Evolutionary conservation across 2,888 invertebrate genomes (phyloP), one percentile per base, ranked within the genome.

Genomic region (Eremobia ochroleuca): DNA sequence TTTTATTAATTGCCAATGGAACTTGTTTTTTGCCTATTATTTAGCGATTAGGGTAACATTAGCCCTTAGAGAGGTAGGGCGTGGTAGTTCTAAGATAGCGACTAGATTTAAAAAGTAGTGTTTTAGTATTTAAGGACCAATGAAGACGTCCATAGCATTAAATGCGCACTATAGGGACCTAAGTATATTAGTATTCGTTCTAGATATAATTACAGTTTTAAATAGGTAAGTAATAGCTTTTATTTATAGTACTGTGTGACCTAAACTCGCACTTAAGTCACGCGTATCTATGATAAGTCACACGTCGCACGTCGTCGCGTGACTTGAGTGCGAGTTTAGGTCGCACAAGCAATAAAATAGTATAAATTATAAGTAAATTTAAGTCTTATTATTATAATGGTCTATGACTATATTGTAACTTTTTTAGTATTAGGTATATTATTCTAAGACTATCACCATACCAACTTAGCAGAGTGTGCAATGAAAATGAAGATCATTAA

Each of bases 51-150:
- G 3, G 73, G 86, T 84, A 85, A 43, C 13, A 55, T 49, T 52
- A n/a, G 87, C 81, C 73, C 70, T 85, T 74, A 77, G 76, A 82
- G 82, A 85, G 85, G 85, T 68, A 61, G 61, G 61, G 61, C 25
- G 34, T 34, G 61, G 61, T 34, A 61, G 34, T 58, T 82, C 1
- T 84, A 84, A 84, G 84, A 77, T 79, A 74, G 79, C 25, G 34
- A 61, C 9, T 77, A 77, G 62, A 46, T 73, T 25, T 85, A 85
- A 70, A 59, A 1, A 46, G 37, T 55, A 77, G 65, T 43, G n/a
- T 58, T 72, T 71, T n/a, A 73, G n/a, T 18, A 58, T 28, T 6
- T 13, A 72, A 18, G 52, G 58, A 67, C 18, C 21, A 58, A 61
- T 31, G 18, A 66, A 31, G 13, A 37, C 21, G 66, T 71, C 66